These are phyloP conservation scores for Alouatta palliata DNA, from an alignment of 2,113 vertebrate species.

Conservation along the genomic window DNA sequence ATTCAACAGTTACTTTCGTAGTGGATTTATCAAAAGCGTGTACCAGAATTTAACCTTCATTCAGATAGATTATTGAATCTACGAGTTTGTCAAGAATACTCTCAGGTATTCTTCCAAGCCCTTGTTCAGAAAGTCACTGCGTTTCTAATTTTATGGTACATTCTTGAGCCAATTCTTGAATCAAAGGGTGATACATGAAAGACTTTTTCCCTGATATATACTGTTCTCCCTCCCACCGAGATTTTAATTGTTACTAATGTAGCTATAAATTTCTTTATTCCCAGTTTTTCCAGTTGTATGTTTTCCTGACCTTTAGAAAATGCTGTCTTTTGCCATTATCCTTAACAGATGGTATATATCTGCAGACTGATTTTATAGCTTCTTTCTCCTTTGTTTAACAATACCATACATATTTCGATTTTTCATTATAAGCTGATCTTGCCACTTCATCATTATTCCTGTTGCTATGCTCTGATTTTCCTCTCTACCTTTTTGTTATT, in stretches of 20 bases:
- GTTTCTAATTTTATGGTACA: not conserved
- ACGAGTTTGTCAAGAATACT: not conserved
- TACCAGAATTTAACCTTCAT: slow-evolving; percentile 21
- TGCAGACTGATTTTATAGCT: not conserved
- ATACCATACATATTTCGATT: not conserved
- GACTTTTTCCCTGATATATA: not conserved
- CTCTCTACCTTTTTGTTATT: not conserved
- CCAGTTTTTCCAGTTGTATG: not conserved
- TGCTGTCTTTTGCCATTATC: not conserved
- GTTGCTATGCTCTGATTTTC: not conserved
- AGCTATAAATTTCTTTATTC: not conserved
- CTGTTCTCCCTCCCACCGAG: not conserved
- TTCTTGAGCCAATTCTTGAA: not conserved
- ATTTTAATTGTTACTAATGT: slow-evolving; percentile 3
- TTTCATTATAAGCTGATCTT: not conserved
- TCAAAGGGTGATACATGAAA: not conserved
- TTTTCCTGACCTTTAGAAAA: not conserved
- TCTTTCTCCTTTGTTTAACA: not conserved
- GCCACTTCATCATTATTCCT: not conserved
- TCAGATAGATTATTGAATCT: not conserved
- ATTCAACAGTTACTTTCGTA: not conserved
- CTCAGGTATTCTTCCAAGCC: not conserved
- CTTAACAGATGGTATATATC: not conserved
- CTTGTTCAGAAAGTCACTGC: not conserved
- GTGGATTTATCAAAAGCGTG: not conserved